Percentiles rank a stretch among this genome's conserved stretches.
These are phyloP conservation scores for Rhynchotus rufescens DNA, from an alignment of 2,797 vertebrate species.

Conservation along the genomic window DNA sequence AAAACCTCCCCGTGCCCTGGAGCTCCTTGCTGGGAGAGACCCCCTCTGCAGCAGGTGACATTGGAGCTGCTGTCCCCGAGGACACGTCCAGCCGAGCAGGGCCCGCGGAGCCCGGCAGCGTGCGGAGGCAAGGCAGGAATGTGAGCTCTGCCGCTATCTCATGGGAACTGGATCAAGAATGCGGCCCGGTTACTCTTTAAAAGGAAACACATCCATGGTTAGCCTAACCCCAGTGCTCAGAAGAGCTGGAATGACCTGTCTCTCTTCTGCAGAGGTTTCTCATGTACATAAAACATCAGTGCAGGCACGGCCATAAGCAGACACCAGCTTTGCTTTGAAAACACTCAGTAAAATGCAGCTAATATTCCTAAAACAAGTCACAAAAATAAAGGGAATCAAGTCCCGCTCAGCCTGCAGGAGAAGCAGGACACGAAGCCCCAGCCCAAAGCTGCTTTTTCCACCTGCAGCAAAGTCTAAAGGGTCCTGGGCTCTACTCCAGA, in stretches of 20 bases:
- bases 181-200: not conserved
- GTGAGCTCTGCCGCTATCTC: not conserved
- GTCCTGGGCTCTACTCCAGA: not conserved
- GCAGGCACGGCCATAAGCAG: not conserved
- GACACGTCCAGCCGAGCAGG: not conserved
- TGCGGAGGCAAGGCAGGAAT: conserved; percentile 6
- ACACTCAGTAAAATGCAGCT: not conserved
- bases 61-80: not conserved
- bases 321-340: not conserved
- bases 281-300: not conserved
- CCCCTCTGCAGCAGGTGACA: not conserved
- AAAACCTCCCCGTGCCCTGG: not conserved
- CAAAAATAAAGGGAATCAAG: not conserved
- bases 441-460: not conserved
- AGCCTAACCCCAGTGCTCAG: not conserved
- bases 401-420: not conserved
- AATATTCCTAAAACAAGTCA: not conserved
- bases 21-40: not conserved
- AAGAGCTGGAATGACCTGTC: not conserved
- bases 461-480: not conserved
- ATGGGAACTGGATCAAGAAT: not conserved
- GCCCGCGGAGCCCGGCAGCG: not conserved
- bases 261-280: not conserved
- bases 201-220: not conserved
- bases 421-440: accelerated